Conservation (phyloP, 2,797 vertebrate species). For the Champsocephalus esox region DNA sequence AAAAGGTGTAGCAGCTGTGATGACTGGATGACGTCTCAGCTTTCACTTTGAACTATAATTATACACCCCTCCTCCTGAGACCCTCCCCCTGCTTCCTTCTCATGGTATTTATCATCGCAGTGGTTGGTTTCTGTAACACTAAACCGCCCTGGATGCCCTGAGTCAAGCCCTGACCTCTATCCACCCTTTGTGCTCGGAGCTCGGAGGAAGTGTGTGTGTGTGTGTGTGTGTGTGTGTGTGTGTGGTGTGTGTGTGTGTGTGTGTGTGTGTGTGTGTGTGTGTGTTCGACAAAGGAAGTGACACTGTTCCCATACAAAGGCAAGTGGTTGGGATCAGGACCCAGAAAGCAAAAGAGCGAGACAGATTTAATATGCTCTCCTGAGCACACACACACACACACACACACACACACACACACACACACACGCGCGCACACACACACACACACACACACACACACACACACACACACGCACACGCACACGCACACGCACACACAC, state of each 20-base stretch:
- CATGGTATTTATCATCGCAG: constrained; percentile 65
- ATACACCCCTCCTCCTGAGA: background rate
- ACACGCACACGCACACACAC: no score
- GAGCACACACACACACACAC: constrained; percentile 5
- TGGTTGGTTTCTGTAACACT: constrained; percentile 67
- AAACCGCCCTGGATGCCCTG: constrained; percentile 61
- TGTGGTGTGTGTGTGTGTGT: constrained; percentile 54
- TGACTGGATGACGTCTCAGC: constrained; percentile 1
- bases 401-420: background rate
- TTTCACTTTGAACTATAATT: constrained; percentile 27
- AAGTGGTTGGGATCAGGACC: constrained; percentile 24
- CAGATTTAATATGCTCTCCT: constrained; percentile 27
- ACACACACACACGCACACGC: no score
- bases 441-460: no score
- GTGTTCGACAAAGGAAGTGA: constrained; percentile 40
- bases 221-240: constrained; percentile 53
- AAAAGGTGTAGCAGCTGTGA: background rate
- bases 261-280: constrained; percentile 43
- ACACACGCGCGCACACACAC: no score
- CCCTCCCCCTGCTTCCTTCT: background rate
- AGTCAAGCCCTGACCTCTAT: constrained; percentile 71
- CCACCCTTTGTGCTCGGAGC: constrained; percentile 71
- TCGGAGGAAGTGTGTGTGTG: constrained; percentile 59
- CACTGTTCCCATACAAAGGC: constrained; percentile 49
- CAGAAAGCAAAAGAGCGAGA: constrained; percentile 16